These are phyloP conservation scores for Apostichopus leukothele DNA, from an alignment of 53 echinoderm and acorn worm genomes.

Conservation along the genomic window DNA sequence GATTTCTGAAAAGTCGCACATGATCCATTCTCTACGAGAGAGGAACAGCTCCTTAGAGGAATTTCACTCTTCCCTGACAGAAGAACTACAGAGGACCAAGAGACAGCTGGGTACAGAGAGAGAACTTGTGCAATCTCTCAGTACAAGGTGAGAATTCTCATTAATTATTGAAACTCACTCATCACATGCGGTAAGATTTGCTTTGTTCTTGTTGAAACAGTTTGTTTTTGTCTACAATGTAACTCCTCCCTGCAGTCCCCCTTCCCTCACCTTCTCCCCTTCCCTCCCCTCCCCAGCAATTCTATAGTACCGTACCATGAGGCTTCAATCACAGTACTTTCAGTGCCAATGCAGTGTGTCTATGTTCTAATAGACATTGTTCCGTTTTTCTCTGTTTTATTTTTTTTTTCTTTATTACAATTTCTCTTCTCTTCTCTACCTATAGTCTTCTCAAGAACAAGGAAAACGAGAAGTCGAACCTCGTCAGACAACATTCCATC, in stretches of 20 bases:
- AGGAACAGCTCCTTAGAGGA: neutral
- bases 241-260: too few relatives aligned
- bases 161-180: neutral
- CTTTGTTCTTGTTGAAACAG: too few relatives aligned
- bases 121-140: slow-evolving; percentile 13
- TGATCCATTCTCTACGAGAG: neutral
- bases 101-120: neutral
- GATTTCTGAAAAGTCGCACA: slow-evolving; percentile 13
- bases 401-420: neutral
- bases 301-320: too few relatives aligned
- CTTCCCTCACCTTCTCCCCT: too few relatives aligned
- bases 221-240: too few relatives aligned
- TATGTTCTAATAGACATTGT: too few relatives aligned
- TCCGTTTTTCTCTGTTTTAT: too few relatives aligned
- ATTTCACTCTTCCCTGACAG: neutral
- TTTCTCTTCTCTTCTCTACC: too few relatives aligned
- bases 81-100: neutral
- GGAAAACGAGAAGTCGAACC: slow-evolving; percentile 16
- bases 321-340: too few relatives aligned
- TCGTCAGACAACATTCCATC: neutral
- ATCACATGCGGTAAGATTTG: too few relatives aligned
- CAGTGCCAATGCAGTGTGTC: too few relatives aligned
- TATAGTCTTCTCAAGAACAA: neutral
- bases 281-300: too few relatives aligned
- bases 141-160: neutral